A percentile compares a stretch with the other conserved stretches of the same genome.
These are phyloP conservation scores for Noctua janthina DNA, from an alignment of 2,888 invertebrate species.

Conservation along the genomic window DNA sequence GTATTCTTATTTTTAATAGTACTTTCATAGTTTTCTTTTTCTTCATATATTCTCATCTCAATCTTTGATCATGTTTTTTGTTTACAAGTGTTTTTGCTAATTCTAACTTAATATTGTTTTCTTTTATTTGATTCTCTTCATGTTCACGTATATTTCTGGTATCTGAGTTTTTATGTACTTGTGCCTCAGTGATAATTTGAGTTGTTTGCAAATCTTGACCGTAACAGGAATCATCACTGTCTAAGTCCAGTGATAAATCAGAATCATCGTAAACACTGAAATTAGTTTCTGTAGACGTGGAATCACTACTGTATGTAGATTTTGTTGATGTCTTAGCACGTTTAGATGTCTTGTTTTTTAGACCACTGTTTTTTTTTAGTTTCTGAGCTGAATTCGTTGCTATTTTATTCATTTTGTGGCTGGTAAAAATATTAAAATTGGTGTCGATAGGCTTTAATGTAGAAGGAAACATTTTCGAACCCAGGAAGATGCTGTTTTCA, in stretches of 20 bases:
- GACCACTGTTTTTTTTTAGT: not conserved
- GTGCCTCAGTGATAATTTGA: no score
- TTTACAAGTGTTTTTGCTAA: no score
- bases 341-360: conserved; percentile 17
- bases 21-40: no score
- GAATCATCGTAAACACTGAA: conserved; percentile 13
- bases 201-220: no score
- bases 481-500: conserved; percentile 6
- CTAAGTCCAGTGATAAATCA: not conserved
- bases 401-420: conserved; percentile 6
- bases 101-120: no score
- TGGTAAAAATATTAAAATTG: conserved; percentile 14
- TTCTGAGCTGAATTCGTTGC: not conserved
- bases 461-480: conserved; percentile 14
- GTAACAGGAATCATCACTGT: no score
- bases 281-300: conserved; percentile 9
- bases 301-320: conserved; percentile 2
- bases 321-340: not conserved
- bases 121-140: no score
- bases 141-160: no score
- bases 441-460: conserved; percentile 10
- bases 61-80: no score
- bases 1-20: no score
- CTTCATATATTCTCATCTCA: no score
- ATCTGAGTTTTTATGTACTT: no score